Base-by-base conservation (phyloP, 2,888 invertebrate genomes). In the Colostygia pectinataria region DNA sequence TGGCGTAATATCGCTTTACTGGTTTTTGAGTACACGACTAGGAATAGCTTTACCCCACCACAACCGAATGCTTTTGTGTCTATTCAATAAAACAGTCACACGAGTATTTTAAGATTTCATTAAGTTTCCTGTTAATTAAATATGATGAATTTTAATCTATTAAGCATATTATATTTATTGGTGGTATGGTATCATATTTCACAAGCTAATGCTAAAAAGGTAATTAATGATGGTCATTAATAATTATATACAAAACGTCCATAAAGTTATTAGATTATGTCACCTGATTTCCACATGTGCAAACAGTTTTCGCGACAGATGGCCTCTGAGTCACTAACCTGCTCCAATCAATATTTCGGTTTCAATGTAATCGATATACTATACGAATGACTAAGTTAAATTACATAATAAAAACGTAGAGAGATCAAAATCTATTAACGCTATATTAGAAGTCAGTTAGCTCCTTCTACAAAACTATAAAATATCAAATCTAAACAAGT, bases 261-360 rank as follows among this genome's bases (percentile, higher is more conserved):
- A 71, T 76, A 77, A 76, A 74, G 63, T 60, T 68, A 61, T 68
- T n/a, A n/a, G n/a, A n/a, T n/a, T 27, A 74, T 69, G 75, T 72
- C 76, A 71, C 59, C 69, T 67, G 77, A 78, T 84, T 82, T 84
- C 80, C 80, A 83, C 81, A 83, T 78, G 77, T 75, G 80, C 65
- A 66, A 74, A 83, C 77, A 80, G 77, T 83, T 85, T 83, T 83
- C 80, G 81, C 83, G 78, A 81, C 89, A 89, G 87, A 87, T 90
- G 89, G 88, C 76, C 67, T 56, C 62, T 89, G 89, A 90, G 66
- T 90, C 89, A 90, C 79, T 57, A 85, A 88, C 89, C 83, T 79
- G 89, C 80, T 80, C 59, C 62, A 65, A 57, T 53, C 62, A 63
- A 69, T 73, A 73, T 36, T 77, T 68, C 66, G 74, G 76, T 77